Base-by-base conservation (phyloP, 2,113 vertebrate genomes). In the Colossoma macropomum region DNA sequence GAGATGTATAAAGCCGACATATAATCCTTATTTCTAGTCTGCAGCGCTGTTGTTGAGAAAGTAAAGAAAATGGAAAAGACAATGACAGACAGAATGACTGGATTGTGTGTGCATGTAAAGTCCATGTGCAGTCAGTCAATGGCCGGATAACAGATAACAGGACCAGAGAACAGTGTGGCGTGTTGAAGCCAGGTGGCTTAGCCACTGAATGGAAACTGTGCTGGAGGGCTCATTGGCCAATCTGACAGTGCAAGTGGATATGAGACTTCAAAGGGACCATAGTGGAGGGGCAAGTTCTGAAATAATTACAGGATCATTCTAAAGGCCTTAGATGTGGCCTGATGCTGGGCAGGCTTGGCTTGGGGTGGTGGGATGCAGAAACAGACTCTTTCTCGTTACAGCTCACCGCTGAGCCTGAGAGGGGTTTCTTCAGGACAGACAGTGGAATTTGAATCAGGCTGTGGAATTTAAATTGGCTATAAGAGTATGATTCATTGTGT, bases 251-350 rank as follows among this genome's bases (percentile, higher is more conserved):
- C 88, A 87, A 87, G 84, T 89, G 83, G 87, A 91, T 90, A 81
- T 74, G 88, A 86, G 86, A 86, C 83, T 89, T 92, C 87, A 91
- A 92, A 92, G 77, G 77, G 83, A 71, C 69, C 59, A 48, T 83
- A 80, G 88, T 0, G n/a, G 75, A 88, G 79, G 89, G 85, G 59
- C 80, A 80, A 77, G 84, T 88, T 90, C 88, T 86, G 77, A 89
- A 89, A 89, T 88, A 89, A 91, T 91, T 90, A 86, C 80, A 87
- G 83, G 89, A 90, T 91, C 86, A 88, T 89, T 88, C 56, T 79
- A 17, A 41, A 81, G 63, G 79, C 84, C 87, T 92, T 63, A 86
- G 87, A 90, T 92, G 91, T 90, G 91, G 90, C 71, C 27, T 70
- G 71, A 87, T 74, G 74, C 66, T 82, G 69, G 68, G 15, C 81